Percentiles rank a stretch among this genome's conserved stretches.
Evolutionary conservation across 2,888 invertebrate genomes (phyloP).

Genomic region (Spatulosminthurus flaviceps): DNA sequence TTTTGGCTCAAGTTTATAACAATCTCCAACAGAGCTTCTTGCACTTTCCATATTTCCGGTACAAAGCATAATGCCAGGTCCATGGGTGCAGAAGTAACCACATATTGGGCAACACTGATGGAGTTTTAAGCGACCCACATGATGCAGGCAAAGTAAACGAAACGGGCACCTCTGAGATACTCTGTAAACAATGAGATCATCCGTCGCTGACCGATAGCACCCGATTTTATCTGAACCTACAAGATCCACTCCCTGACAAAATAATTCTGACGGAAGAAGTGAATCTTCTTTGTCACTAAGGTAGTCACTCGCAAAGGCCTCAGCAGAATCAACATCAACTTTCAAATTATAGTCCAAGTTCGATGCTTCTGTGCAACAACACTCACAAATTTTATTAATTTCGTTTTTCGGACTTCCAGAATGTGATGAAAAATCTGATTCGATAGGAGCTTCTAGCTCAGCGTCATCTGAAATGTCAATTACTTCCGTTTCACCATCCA

Average conservation of each 20-base stretch:
- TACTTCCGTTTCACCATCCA: conserved; percentile 5
- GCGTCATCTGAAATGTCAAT: neutral
- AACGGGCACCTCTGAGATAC: conserved; percentile 33
- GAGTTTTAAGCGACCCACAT: conserved; percentile 32
- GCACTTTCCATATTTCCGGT: conserved; percentile 30
- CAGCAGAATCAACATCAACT: conserved; percentile 12
- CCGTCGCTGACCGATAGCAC: conserved; percentile 28
- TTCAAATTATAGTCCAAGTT: neutral
- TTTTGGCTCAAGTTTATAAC: neutral
- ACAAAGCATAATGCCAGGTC: conserved; percentile 42
- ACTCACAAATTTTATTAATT: neutral
- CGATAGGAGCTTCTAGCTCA: neutral
- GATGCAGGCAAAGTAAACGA: conserved; percentile 31
- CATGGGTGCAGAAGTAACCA: conserved; percentile 43
- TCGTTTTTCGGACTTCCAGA: neutral
- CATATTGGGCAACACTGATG: conserved; percentile 48
- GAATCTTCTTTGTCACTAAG: neutral
- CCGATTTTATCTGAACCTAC: conserved; percentile 33
- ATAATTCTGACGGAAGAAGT: conserved; percentile 18
- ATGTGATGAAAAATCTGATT: neutral
- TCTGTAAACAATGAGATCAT: conserved; percentile 36
- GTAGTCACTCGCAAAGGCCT: neutral
- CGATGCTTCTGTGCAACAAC: conserved; percentile 3
- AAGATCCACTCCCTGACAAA: conserved; percentile 44
- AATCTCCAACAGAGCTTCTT: neutral